Evolutionary conservation across 2,113 vertebrate species (phyloP).

Genomic region (Phalacrocorax brasilianus): DNA sequence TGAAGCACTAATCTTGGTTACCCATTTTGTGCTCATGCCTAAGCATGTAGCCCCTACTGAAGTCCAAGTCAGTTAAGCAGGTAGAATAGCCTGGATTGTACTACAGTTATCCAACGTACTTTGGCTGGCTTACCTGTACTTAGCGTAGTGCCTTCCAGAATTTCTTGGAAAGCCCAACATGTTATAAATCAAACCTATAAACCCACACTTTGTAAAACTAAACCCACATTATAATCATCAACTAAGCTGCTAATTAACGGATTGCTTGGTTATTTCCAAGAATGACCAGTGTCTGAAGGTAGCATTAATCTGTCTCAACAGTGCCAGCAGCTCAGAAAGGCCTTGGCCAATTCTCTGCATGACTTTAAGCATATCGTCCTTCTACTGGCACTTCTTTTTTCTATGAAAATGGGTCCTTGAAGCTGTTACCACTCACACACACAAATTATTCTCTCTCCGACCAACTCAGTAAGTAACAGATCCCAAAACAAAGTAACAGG

Average conservation of each 20-base stretch:
- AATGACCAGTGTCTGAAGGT: neutral
- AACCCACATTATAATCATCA: neutral
- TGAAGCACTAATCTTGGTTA: neutral
- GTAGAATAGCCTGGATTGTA: neutral
- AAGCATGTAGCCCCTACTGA: neutral
- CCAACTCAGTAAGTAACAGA: neutral
- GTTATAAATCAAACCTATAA: neutral
- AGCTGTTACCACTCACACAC: neutral
- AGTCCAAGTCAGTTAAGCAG: accelerated
- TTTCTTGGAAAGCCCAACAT: neutral
- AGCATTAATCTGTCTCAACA: neutral
- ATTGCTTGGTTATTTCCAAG: neutral
- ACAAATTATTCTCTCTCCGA: neutral
- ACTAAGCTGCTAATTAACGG: neutral
- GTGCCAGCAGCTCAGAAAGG: neutral
- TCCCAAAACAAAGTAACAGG: neutral
- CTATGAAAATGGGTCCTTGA: neutral
- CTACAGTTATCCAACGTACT: neutral
- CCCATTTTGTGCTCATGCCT: neutral
- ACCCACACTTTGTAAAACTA: neutral
- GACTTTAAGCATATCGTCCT: neutral
- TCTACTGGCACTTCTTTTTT: neutral
- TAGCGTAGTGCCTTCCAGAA: neutral
- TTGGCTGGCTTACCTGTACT: neutral
- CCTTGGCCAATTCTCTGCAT: neutral